Evolutionary conservation across 2,888 invertebrate genomes (phyloP).

Genomic region (Orthosia gracilis): DNA sequence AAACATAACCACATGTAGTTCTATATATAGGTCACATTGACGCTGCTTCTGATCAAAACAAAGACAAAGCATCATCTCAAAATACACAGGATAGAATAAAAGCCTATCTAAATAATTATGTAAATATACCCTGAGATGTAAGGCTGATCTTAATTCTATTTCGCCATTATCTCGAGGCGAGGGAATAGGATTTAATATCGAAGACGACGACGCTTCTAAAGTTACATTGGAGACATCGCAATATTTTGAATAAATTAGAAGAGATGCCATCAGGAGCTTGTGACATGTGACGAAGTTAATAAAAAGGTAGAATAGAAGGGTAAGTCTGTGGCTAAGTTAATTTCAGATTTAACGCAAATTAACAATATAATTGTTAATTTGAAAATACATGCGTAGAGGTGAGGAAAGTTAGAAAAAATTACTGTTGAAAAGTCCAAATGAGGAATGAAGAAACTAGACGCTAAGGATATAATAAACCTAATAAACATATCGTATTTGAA

Average conservation of each 20-base stretch:
- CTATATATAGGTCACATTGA: neutral
- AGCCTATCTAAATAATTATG: conserved; percentile 73
- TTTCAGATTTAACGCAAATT: too few relatives aligned
- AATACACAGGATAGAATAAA: conserved; percentile 51
- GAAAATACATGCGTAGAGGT: neutral
- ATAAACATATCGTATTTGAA: too few relatives aligned
- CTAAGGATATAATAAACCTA: too few relatives aligned
- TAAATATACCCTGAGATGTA: conserved; percentile 70
- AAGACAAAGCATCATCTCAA: conserved; percentile 38
- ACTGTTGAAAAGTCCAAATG: neutral
- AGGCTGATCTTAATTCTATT: conserved; percentile 79
- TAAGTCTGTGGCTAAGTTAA: neutral
- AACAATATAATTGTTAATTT: too few relatives aligned
- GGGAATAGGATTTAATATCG: conserved; percentile 74
- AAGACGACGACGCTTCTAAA: conserved; percentile 57
- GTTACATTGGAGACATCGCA: conserved; percentile 60
- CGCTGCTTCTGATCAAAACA: conserved; percentile 5
- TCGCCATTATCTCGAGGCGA: conserved; percentile 73
- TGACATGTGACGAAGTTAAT: neutral
- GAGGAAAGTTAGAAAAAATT: neutral
- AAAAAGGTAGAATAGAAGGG: neutral
- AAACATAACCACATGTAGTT: neutral
- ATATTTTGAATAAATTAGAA: conserved; percentile 44
- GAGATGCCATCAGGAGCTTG: neutral
- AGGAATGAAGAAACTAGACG: neutral